phyloP scores from a whole-genome alignment of 2,888 invertebrate species.

The Drosophila paranaensis region DNA sequence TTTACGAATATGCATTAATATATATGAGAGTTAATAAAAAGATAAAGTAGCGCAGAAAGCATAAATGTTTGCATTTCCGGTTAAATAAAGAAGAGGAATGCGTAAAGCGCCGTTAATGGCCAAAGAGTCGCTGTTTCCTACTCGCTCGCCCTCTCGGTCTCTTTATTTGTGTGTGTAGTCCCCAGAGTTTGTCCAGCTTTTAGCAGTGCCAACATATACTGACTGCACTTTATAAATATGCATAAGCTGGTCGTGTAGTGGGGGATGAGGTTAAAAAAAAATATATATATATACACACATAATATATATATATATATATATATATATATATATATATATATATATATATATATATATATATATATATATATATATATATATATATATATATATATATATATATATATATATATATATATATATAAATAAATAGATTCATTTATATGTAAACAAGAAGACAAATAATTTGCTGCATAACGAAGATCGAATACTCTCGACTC shows the following conservation, averaged over 20 bases:
- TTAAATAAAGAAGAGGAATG: slow-evolving; percentile 65
- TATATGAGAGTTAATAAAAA: slow-evolving; percentile 50
- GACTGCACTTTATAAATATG: slow-evolving; percentile 68
- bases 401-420: slow-evolving; percentile 40
- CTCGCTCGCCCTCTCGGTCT: too few relatives aligned
- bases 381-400: too few relatives aligned
- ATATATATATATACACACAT: slow-evolving; percentile 34
- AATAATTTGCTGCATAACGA: not conserved
- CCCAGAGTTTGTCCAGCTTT: slow-evolving; percentile 24
- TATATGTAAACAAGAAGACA: slow-evolving; percentile 21
- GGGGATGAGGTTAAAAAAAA: slow-evolving; percentile 44
- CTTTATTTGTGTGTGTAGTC: not conserved
- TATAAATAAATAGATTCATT: too few relatives aligned
- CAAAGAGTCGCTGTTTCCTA: slow-evolving; percentile 6
- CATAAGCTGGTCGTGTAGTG: slow-evolving; percentile 47
- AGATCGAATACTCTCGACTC: not conserved
- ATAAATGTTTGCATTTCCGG: slow-evolving; percentile 78
- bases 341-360: too few relatives aligned
- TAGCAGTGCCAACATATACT: slow-evolving; percentile 24
- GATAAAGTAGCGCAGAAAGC: slow-evolving; percentile 68
- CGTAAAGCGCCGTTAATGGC: slow-evolving; percentile 58
- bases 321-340: slow-evolving; percentile 34
- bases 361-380: slow-evolving; percentile 37
- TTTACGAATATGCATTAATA: slow-evolving; percentile 32
- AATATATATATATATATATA: slow-evolving; percentile 34